Base-by-base conservation (phyloP, 2,113 vertebrate species). In the Callospermophilus lateralis region DNA sequence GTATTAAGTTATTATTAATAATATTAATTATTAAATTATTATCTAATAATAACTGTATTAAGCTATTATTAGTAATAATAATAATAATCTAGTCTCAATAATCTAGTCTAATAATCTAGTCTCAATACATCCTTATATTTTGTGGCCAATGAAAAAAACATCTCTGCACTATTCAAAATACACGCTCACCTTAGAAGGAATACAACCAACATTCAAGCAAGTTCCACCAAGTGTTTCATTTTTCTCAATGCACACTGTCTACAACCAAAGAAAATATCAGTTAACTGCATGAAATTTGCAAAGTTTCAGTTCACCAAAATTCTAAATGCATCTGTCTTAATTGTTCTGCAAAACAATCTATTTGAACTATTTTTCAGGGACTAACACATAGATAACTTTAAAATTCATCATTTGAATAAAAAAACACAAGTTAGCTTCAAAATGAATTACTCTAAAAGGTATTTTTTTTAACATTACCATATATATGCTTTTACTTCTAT, bases 201-300 rank as follows among this genome's bases (percentile, higher is more conserved):
- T 99, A 97, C 99, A 99, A 78, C 99, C 99, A 76, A 99, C 99
- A 83, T 99, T 99, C 97, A 99, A 98, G 96, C 99, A 99, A 0
- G 99, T 99, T 68, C 99, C 99, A 72, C 99, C 99, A 37, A 99
- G 98, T 0, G 99, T 99, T 95, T 96, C 97, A 96, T 99, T 99
- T 97, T 99, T 99, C 97, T 99, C 99, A 81, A 99, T 98, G 93
- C 99, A 99, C 15, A 99, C 99, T 67, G 99, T 99, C 99, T 99
- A 97, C 91, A 96, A 81, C 51, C 95, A 45, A 72, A 83, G 53
- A 72, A 76, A 63, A n/a, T 0, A 88, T 3, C 92, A 95, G 95
- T 96, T 94, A 68, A 80, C 34, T 61, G 20, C 16, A 97, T 8
- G 93, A 42, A 94, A 89, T 26, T 34, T 78, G 16, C 26, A 84